Conservation (phyloP, 1,140 invertebrate genomes). For the Diprion similis region DNA sequence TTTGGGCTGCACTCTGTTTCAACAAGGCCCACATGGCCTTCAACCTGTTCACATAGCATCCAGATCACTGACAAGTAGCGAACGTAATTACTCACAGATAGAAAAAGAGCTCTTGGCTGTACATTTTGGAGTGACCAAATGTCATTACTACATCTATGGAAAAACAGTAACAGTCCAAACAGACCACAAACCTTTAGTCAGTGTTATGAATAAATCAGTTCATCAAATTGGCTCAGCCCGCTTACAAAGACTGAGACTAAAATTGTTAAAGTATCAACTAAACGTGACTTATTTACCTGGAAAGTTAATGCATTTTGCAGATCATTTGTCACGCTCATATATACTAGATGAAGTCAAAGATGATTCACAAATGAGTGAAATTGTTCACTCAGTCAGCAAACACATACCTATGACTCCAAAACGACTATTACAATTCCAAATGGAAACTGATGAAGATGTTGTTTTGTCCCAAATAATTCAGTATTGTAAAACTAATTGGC, state of each 20-base stretch:
- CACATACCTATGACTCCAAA: background rate
- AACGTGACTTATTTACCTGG: slow-evolving; percentile 36
- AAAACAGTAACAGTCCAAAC: slow-evolving; percentile 27
- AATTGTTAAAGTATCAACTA: slow-evolving; percentile 44
- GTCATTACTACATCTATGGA: slow-evolving; percentile 54
- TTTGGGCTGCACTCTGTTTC: slow-evolving; percentile 51
- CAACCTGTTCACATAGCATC: slow-evolving; percentile 54
- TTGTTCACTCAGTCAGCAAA: slow-evolving; percentile 3
- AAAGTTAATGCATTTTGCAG: slow-evolving; percentile 31
- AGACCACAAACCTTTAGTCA: slow-evolving; percentile 37
- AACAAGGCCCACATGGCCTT: too few species aligned
- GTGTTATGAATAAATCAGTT: slow-evolving; percentile 50
- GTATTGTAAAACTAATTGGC: background rate
- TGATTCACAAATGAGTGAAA: slow-evolving; percentile 18
- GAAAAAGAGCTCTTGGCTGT: slow-evolving; percentile 57
- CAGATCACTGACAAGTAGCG: slow-evolving; percentile 39
- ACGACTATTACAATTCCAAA: background rate
- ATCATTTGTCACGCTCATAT: slow-evolving; percentile 38
- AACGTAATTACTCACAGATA: slow-evolving; percentile 52
- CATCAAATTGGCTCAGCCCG: slow-evolving; percentile 43
- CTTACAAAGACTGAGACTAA: slow-evolving; percentile 53
- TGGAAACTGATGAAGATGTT: background rate
- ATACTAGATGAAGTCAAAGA: background rate
- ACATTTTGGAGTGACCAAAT: slow-evolving; percentile 46
- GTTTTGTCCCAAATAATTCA: background rate